Evolutionary conservation across 2,888 invertebrate species (phyloP).

Genomic region (Baccha elongata): DNA sequence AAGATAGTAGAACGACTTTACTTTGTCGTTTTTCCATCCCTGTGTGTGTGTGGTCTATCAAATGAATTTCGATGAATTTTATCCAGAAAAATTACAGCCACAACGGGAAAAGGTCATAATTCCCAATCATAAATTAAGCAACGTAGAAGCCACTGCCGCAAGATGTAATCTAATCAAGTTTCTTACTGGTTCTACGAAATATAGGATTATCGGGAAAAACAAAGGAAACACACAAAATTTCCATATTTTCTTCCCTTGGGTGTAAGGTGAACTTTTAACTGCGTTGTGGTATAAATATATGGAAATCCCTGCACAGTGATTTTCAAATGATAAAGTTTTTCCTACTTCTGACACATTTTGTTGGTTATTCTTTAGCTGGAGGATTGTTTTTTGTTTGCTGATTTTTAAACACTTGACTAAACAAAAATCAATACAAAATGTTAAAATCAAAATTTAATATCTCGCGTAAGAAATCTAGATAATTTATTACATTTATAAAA

Average conservation of each 20-base stretch:
- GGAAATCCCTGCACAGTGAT: too few relatives aligned
- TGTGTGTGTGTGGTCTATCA: background rate
- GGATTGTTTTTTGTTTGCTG: too few relatives aligned
- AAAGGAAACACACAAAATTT: constrained; percentile 46
- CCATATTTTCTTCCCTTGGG: constrained; percentile 46
- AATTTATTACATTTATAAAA: too few relatives aligned
- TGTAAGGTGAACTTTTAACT: too few relatives aligned
- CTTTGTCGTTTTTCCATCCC: background rate
- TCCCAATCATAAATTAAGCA: constrained; percentile 69
- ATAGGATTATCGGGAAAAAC: constrained; percentile 64
- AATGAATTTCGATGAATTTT: constrained; percentile 64
- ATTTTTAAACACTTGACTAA: too few relatives aligned
- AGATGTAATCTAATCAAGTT: constrained; percentile 69
- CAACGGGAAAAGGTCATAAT: constrained; percentile 57
- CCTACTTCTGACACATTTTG: too few relatives aligned
- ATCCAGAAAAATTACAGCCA: constrained; percentile 54
- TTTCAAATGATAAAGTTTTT: too few relatives aligned
- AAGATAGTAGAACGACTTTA: background rate
- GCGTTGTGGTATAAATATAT: too few relatives aligned
- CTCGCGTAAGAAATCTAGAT: too few relatives aligned
- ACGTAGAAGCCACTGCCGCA: constrained; percentile 12
- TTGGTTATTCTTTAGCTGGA: too few relatives aligned
- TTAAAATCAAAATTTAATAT: too few relatives aligned
- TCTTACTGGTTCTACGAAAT: constrained; percentile 46
- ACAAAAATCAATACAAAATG: too few relatives aligned